Conservation (phyloP, 2,797 vertebrate genomes). For the Fringilla coelebs region DNA sequence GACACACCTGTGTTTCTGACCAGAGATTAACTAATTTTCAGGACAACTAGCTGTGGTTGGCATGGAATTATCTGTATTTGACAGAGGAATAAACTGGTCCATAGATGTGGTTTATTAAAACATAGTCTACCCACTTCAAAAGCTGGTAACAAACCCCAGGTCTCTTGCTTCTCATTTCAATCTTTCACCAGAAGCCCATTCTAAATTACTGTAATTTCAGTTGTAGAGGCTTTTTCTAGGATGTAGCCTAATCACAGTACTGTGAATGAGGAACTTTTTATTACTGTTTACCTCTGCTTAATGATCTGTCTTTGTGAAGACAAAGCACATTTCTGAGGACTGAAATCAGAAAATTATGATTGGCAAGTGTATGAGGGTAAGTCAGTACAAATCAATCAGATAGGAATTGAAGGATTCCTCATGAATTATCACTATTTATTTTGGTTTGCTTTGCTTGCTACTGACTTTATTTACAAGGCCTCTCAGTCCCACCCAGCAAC, state of each 20-base stretch:
- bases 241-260: constrained; percentile 6
- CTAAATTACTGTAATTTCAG: constrained; percentile 31
- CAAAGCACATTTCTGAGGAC: background rate
- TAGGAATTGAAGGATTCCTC: background rate
- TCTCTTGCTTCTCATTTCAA: background rate
- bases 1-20: background rate
- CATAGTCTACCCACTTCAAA: background rate
- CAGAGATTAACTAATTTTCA: background rate
- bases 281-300: constrained; percentile 32
- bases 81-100: background rate
- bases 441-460: background rate
- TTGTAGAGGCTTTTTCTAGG: constrained; percentile 8
- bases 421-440: background rate
- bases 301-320: constrained; percentile 12
- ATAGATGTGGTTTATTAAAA: background rate
- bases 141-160: background rate
- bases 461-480: background rate
- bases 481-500: background rate
- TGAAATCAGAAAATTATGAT: constrained; percentile 1
- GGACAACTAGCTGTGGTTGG: background rate
- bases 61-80: background rate
- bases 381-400: background rate
- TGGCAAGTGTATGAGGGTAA: background rate
- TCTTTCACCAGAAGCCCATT: background rate
- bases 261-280: background rate